Base-by-base conservation (phyloP, 2,888 invertebrate genomes). In the Hydropsyche betteni region DNA sequence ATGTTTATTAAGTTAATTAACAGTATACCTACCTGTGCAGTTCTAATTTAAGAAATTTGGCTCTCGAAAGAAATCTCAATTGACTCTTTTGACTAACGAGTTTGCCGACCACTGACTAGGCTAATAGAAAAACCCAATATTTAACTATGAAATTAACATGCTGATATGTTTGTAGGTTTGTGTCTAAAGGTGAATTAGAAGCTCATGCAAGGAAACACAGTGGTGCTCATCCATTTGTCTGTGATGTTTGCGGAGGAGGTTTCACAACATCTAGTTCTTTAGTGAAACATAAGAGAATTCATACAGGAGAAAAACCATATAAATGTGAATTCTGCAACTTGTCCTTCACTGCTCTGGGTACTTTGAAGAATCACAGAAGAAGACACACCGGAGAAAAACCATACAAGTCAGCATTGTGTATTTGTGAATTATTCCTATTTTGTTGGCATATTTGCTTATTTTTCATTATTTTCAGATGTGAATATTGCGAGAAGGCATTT, bases 301-400 rank as follows among this genome's bases (percentile, higher is more conserved):
- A 90, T 80, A 89, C 89, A 0, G 90, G 90, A 0, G 90, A 90
- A 77, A 81, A 88, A 0, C 90, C 90, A 0, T 90, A 90, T 79
- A 86, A 85, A 0, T 90, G 90, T 77, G 90, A 90, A 44, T 82
- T 89, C 0, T 90, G 90, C 69, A 86, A 88, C 0, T 87, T 89
- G 88, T 85, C 86, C 0, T 87, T 90, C 73, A 85, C 89, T 0
- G 88, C 88, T 0, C 85, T 90, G 0, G 89, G 89, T 0, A 90
- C 90, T 0, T 81, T 90, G 0, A 90, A 89, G 80, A 90, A 90
- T 80, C 86, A 86, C 80, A 83, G 89, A 0, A 82, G 90, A 0
- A 90, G 89, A 0, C 90, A 90, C 75, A 90, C 90, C 0, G 90
- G 90, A 0, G 90, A 90, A 78, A 83, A 88, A 2, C 90, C 90